phyloP scores from a whole-genome alignment of 2,888 invertebrate species.

The Coelinius sp. region DNA sequence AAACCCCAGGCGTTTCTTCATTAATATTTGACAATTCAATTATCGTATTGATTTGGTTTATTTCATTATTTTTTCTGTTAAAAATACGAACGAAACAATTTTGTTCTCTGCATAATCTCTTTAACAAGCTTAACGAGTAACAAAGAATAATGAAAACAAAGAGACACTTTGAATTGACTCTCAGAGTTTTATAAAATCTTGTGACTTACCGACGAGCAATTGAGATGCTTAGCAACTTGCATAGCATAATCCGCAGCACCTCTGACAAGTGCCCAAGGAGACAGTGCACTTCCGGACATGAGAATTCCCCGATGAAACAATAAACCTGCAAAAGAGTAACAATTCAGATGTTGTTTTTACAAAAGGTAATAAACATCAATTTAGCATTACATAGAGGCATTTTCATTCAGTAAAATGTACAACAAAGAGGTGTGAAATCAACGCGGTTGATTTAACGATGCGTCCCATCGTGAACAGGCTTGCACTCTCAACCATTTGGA shows the following conservation, averaged over 20 bases:
- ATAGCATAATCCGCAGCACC: slow-evolving; percentile 80
- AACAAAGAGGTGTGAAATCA: not conserved
- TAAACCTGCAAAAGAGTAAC: slow-evolving; percentile 75
- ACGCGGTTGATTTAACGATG: not conserved
- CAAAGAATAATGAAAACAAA: not conserved
- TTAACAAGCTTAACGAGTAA: too few species aligned
- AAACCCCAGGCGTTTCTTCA: too few species aligned
- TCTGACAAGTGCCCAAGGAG: slow-evolving; percentile 84
- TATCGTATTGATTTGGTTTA: too few species aligned
- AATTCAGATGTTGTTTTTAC: not conserved
- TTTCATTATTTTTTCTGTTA: too few species aligned
- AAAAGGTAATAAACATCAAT: not conserved
- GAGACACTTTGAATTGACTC: not conserved
- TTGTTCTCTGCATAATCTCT: too few species aligned
- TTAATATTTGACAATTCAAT: too few species aligned
- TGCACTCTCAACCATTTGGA: not conserved
- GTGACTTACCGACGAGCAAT: slow-evolving; percentile 80
- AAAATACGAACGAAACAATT: too few species aligned
- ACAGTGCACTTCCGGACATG: slow-evolving; percentile 92
- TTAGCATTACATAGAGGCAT: not conserved
- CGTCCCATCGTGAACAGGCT: not conserved
- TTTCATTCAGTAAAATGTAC: slow-evolving; percentile 1
- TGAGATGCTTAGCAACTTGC: slow-evolving; percentile 87
- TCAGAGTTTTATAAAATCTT: not conserved
- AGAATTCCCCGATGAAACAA: slow-evolving; percentile 91